phyloP scores from a whole-genome alignment of 2,113 vertebrate genomes.

The Podocnemis expansa region DNA sequence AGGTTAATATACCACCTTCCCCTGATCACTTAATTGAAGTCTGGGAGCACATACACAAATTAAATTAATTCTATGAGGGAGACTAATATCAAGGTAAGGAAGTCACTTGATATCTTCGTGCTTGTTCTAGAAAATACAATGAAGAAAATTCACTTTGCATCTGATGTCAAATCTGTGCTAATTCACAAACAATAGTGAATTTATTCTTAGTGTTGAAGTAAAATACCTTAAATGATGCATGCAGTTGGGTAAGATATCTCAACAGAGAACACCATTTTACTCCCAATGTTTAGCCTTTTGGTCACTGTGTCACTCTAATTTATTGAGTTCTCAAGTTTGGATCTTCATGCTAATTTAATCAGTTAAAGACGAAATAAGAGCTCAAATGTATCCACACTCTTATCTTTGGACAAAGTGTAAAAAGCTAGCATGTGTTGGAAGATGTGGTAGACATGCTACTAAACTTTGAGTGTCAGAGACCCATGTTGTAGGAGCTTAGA shows the following conservation, averaged over 20 bases:
- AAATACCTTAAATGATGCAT: slow-evolving; percentile 67
- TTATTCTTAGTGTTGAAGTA: slow-evolving; percentile 70
- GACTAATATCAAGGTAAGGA: not conserved
- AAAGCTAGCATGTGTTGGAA: slow-evolving; percentile 40
- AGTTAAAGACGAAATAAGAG: slow-evolving; percentile 30
- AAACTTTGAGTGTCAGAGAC: not conserved
- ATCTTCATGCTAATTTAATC: slow-evolving; percentile 59
- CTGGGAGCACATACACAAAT: slow-evolving; percentile 47
- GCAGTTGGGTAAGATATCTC: not conserved
- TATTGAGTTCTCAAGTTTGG: slow-evolving; percentile 63
- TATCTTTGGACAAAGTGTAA: slow-evolving; percentile 51
- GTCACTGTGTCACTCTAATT: slow-evolving; percentile 60
- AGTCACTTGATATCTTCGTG: not conserved
- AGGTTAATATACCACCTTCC: slow-evolving; percentile 20
- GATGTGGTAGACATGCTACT: slow-evolving; percentile 34
- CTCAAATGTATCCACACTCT: slow-evolving; percentile 57
- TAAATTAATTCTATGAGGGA: slow-evolving; percentile 1
- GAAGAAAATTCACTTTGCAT: slow-evolving; percentile 46
- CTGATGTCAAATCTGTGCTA: slow-evolving; percentile 59
- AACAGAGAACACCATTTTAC: not conserved
- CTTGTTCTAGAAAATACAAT: slow-evolving; percentile 51
- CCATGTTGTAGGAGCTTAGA: slow-evolving; percentile 30
- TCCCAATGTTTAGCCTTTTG: slow-evolving; percentile 51
- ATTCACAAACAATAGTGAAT: slow-evolving; percentile 64
- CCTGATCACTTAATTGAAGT: slow-evolving; percentile 10